phyloP scores from a whole-genome alignment of 2,113 vertebrate species.

The Mastomys coucha region DNA sequence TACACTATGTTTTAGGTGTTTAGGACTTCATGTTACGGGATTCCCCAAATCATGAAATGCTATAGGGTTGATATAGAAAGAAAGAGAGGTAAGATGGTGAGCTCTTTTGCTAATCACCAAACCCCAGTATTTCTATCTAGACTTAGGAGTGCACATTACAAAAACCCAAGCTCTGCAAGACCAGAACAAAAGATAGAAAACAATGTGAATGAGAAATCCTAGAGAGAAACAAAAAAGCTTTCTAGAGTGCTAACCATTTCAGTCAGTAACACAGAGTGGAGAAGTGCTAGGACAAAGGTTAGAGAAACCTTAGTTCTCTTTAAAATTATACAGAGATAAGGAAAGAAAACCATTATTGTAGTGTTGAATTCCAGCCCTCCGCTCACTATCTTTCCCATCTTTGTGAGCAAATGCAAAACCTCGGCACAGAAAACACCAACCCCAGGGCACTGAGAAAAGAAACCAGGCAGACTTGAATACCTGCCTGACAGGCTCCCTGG shows the following conservation, averaged over 20 bases:
- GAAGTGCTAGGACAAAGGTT: constrained; percentile 54
- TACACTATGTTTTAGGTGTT: background rate
- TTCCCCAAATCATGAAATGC: background rate
- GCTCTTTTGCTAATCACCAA: constrained; percentile 35
- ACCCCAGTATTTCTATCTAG: constrained; percentile 22
- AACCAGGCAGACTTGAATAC: constrained; percentile 24
- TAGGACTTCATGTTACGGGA: background rate
- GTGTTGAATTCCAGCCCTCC: constrained; percentile 57
- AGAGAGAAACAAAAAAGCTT: constrained; percentile 40
- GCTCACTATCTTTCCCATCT: constrained; percentile 74
- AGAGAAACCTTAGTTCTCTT: constrained; percentile 60
- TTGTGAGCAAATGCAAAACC: constrained; percentile 69
- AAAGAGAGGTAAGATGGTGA: constrained; percentile 8
- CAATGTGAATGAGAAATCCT: constrained; percentile 38
- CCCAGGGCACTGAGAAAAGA: constrained; percentile 23
- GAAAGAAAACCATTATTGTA: constrained; percentile 67
- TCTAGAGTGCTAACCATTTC: constrained; percentile 43
- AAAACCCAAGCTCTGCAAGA: constrained; percentile 6
- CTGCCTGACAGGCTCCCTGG: background rate
- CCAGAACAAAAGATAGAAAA: background rate
- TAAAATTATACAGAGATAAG: constrained; percentile 63
- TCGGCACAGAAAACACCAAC: constrained; percentile 35
- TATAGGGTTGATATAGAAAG: background rate
- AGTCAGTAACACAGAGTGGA: background rate
- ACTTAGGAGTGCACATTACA: background rate